phyloP scores from a whole-genome alignment of 2,797 vertebrate genomes.

The Sebastes diploproa region DNA sequence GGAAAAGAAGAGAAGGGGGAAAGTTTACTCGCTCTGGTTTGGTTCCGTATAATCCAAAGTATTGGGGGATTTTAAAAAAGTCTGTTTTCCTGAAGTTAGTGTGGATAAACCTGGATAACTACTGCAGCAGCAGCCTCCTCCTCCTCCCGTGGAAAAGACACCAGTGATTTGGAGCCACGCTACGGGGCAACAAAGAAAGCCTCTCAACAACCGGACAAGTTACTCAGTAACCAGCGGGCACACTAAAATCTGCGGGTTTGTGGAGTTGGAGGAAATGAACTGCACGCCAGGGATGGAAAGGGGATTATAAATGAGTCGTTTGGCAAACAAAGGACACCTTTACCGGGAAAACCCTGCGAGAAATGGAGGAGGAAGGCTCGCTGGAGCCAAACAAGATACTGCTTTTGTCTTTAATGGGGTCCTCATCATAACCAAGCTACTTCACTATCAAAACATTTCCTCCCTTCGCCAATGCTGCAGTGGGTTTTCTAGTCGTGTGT shows the following conservation, averaged over 20 bases:
- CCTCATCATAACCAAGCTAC: constrained; percentile 16
- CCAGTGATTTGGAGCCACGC: constrained; percentile 49
- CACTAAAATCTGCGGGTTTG: background rate
- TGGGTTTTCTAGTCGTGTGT: constrained; percentile 11
- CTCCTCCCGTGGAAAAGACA: constrained; percentile 54
- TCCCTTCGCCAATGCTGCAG: constrained; percentile 38
- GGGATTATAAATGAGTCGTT: constrained; percentile 49
- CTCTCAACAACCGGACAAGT: constrained; percentile 40
- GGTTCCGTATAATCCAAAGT: background rate
- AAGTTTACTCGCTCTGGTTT: constrained; percentile 29
- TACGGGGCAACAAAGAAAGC: constrained; percentile 68
- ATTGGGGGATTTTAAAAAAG: background rate
- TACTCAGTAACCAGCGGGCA: background rate
- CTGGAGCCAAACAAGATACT: constrained; percentile 49
- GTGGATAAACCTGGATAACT: constrained; percentile 47
- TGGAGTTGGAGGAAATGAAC: background rate
- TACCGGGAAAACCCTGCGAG: constrained; percentile 41
- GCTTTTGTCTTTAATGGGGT: constrained; percentile 38
- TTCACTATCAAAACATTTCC: background rate
- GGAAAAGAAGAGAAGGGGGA: background rate
- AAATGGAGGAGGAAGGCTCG: constrained; percentile 73
- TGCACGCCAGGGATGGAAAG: constrained; percentile 9
- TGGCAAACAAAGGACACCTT: constrained; percentile 75
- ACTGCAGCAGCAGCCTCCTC: constrained; percentile 29
- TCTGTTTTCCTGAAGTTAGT: constrained; percentile 58